Percentiles rank a stretch among this genome's conserved stretches.
phyloP scores from a whole-genome alignment of 2,888 invertebrate species.

The Philereme vetulata region DNA sequence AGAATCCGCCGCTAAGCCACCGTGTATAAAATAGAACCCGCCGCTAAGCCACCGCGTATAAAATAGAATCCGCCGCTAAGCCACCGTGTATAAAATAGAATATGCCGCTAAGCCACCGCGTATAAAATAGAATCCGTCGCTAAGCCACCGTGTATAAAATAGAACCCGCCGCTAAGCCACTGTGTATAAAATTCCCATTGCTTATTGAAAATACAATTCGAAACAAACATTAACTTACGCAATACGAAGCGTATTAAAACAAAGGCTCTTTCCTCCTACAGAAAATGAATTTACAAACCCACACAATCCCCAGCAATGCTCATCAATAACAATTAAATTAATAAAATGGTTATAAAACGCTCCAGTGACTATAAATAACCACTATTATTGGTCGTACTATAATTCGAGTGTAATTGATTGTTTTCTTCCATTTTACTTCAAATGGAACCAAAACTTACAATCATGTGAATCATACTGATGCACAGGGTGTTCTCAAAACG shows the following conservation, averaged over 20 bases:
- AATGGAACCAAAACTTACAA: constrained; percentile 73
- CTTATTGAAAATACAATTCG: constrained; percentile 5
- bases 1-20: background rate
- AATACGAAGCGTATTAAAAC: constrained; percentile 43
- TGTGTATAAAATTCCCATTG: background rate
- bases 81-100: background rate
- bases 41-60: too few species aligned
- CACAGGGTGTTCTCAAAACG: constrained; percentile 46
- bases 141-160: background rate
- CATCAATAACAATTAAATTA: constrained; percentile 79
- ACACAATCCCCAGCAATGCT: constrained; percentile 62
- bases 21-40: background rate
- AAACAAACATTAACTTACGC: constrained; percentile 8
- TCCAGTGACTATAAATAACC: constrained; percentile 76
- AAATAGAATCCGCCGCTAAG: background rate
- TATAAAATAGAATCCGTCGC: too few species aligned
- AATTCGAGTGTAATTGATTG: constrained; percentile 78
- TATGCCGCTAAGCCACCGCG: too few species aligned
- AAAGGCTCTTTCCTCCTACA: constrained; percentile 55
- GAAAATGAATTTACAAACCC: constrained; percentile 60
- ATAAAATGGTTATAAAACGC: constrained; percentile 79
- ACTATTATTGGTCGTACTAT: constrained; percentile 72
- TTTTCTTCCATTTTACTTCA: constrained; percentile 78
- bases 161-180: background rate
- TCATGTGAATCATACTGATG: constrained; percentile 71